Percentiles rank a stretch among this genome's conserved stretches.
These are phyloP conservation scores for Protaetia brevitarsis DNA, from an alignment of 1,140 invertebrate species.

Conservation along the genomic window DNA sequence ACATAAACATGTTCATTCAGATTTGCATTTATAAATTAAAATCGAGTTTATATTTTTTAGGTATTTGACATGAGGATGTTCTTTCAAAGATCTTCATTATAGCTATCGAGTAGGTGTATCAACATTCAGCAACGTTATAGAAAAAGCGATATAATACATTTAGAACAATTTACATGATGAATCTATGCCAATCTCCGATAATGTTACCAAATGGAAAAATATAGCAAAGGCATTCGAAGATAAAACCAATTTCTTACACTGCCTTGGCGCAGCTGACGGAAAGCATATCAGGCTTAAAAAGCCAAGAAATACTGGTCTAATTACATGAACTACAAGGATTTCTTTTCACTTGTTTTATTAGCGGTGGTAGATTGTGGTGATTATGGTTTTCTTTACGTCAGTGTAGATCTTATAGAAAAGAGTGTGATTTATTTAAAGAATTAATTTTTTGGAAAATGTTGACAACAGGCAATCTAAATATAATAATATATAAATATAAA, in stretches of 20 bases:
- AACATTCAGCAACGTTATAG: constrained; percentile 37
- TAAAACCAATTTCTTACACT: constrained; percentile 40
- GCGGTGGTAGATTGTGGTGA: constrained; percentile 46
- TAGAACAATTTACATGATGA: constrained; percentile 33
- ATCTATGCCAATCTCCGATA: constrained; percentile 23
- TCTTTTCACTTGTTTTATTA: constrained; percentile 47
- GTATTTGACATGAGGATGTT: constrained; percentile 31
- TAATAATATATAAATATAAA: constrained; percentile 31
- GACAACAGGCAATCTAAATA: constrained; percentile 26
- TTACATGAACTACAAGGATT: constrained; percentile 42
- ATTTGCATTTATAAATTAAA: too few relatives aligned
- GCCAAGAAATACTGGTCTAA: constrained; percentile 38
- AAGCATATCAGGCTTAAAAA: constrained; percentile 46
- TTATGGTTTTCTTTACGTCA: constrained; percentile 46
- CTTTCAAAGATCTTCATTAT: constrained; percentile 27
- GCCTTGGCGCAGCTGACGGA: constrained; percentile 42
- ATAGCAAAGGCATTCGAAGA: constrained; percentile 27
- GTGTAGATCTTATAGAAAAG: constrained; percentile 49
- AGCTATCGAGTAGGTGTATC: too few relatives aligned
- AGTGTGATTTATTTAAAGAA: constrained; percentile 45
- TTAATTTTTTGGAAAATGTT: constrained; percentile 35
- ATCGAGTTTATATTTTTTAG: too few relatives aligned
- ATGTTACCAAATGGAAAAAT: constrained; percentile 28
- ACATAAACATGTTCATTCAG: too few relatives aligned
- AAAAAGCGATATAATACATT: constrained; percentile 32